Percentiles rank a stretch among this genome's conserved stretches.
Evolutionary conservation across 2,888 invertebrate genomes (phyloP).

Genomic region (Pandemis corylana): DNA sequence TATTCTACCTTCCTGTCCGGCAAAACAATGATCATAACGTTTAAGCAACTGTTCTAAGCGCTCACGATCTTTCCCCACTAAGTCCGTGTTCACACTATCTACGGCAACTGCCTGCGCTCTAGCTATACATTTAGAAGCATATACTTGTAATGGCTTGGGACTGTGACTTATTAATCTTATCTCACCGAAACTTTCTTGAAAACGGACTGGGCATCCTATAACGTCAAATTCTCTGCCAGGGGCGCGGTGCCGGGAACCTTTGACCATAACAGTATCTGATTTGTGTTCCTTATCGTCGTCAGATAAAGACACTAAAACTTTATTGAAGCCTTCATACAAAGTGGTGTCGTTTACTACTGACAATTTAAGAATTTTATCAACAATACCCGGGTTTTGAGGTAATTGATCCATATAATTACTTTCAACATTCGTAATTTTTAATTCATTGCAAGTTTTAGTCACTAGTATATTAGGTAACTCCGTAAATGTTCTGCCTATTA

Average conservation of each 20-base stretch:
- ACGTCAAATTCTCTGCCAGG: conserved; percentile 16
- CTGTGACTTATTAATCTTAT: conserved; percentile 15
- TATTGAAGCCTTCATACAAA: conserved; percentile 7
- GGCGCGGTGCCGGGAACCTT: not conserved
- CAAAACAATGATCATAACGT: conserved; percentile 13
- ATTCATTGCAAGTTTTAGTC: conserved; percentile 14
- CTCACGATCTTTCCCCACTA: not conserved
- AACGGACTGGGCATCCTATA: not conserved
- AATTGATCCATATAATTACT: not conserved
- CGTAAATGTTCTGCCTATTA: conserved; percentile 20
- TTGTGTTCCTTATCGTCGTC: not conserved
- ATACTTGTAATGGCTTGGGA: not conserved
- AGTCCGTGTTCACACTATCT: conserved; percentile 7
- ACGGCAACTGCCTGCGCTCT: not conserved
- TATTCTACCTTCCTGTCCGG: conserved; percentile 17
- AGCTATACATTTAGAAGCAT: conserved; percentile 10
- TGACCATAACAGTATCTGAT: conserved; percentile 14
- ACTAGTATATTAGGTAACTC: conserved; percentile 8
- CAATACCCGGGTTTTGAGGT: not conserved
- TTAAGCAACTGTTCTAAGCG: conserved; percentile 1
- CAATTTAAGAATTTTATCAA: conserved; percentile 5
- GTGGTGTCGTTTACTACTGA: conserved; percentile 4
- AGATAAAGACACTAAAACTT: conserved; percentile 10
- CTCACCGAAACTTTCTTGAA: conserved; percentile 17
- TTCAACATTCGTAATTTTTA: not conserved